Evolutionary conservation across 2,888 invertebrate genomes (phyloP).

Genomic region (Neoaliturus tenellus): DNA sequence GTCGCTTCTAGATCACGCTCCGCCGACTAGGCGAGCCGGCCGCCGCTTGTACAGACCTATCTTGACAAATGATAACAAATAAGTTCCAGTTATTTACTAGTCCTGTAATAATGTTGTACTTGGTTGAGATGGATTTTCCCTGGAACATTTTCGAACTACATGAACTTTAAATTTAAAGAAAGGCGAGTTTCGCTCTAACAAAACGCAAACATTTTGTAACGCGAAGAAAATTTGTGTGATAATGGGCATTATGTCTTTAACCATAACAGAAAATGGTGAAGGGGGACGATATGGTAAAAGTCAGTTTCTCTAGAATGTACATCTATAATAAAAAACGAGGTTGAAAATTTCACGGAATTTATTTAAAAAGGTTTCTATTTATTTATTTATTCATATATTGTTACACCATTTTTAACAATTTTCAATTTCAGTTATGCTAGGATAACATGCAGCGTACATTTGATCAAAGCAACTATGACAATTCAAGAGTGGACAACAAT

Average conservation of each 20-base stretch:
- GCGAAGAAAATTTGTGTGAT: not conserved
- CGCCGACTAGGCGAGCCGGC: no score
- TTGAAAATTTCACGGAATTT: constrained; percentile 22
- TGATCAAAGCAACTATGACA: no score
- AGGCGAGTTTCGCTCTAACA: not conserved
- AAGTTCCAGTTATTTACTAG: not conserved
- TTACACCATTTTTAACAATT: no score
- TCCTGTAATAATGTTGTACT: not conserved
- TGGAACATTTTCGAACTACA: not conserved
- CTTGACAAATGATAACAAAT: not conserved
- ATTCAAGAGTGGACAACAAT: no score
- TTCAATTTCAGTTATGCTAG: no score
- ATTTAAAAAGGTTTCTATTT: no score
- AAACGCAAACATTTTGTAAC: constrained; percentile 15
- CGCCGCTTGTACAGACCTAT: no score
- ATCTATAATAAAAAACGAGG: constrained; percentile 15
- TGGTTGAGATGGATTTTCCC: not conserved
- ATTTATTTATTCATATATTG: no score
- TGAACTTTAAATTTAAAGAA: not conserved
- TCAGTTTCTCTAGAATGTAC: not conserved
- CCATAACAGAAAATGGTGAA: not conserved
- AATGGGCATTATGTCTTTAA: not conserved
- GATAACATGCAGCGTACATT: no score
- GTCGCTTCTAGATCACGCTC: no score
- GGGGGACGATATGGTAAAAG: not conserved